Evolutionary conservation across 1,140 invertebrate genomes (phyloP), one percentile per base, ranked within the genome.

Genomic region (Plectrocnemia conspersa): DNA sequence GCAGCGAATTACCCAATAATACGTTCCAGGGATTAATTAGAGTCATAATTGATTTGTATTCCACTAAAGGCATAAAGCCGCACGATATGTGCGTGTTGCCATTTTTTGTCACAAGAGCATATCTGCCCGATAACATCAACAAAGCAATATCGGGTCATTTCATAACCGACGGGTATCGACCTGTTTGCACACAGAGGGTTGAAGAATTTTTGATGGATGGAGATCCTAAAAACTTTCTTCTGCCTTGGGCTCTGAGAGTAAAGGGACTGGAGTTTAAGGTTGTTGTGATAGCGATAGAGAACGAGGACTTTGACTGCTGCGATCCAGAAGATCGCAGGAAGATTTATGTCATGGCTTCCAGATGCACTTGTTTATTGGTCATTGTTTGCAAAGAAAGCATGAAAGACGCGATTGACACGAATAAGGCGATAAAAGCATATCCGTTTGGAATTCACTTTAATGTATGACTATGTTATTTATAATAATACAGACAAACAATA

Each of bases 241-340:
- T 68, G 15, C 54, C 64, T 4, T 69, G 67, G 67, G 64, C 63
- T n/a, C 52, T 69, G 23, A 52, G 64, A 29, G 65, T 68, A 5
- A 69, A 69, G 49, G 67, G 67, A 1, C 54, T 69, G 9, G 67
- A 69, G 44, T 69, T 69, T 55, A 69, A 68, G 40, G 65, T 68
- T 1, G 67, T 69, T 33, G 55, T 69, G 6, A 64, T 69, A 52
- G 64, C 60, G 2, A 59, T 69, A 25, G 67, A 68, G 35, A 59
- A 68, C 2, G 50, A 25, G 9, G 67, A 69, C 33, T 69, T 64
- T 52, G 65, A 69, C 49, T 47, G 45, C 42, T 58, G 56, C 6
- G 65, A 68, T 58, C 25, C 60, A 5, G 66, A 69, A 48, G 67
- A 69, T 48, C 47, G 65, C 21, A 59, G 61, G 21, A 69, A 63